Percentiles rank a stretch among this genome's conserved stretches.
These are phyloP conservation scores for Deilephila elpenor DNA, from an alignment of 2,888 invertebrate species.

Conservation along the genomic window DNA sequence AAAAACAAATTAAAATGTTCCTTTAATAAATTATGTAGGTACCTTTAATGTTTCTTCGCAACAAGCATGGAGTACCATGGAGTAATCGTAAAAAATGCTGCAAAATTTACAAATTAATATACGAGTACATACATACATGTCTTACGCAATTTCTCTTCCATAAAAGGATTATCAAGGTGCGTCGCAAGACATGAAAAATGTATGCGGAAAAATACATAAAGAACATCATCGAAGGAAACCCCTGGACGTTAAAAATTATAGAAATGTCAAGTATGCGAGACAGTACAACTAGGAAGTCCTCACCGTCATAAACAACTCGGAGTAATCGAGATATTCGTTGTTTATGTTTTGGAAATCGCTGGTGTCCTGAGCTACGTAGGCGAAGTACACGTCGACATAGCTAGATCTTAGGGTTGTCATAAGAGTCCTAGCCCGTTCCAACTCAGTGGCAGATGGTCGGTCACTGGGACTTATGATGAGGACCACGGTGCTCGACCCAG, in stretches of 20 bases:
- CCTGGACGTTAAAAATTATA: background rate
- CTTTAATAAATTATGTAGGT: background rate
- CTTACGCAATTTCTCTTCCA: background rate
- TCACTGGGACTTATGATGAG: slow-evolving; percentile 81
- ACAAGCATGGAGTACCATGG: too few species aligned
- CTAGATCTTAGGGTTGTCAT: slow-evolving; percentile 73
- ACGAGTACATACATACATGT: background rate
- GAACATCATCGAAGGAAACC: background rate
- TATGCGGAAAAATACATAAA: slow-evolving; percentile 11
- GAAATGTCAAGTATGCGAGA: slow-evolving; percentile 18
- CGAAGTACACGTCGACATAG: slow-evolving; percentile 82
- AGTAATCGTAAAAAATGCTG: too few species aligned
- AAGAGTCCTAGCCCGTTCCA: slow-evolving; percentile 66
- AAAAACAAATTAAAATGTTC: slow-evolving; percentile 20
- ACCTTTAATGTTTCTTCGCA: too few species aligned
- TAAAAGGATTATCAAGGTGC: background rate
- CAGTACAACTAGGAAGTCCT: slow-evolving; percentile 33
- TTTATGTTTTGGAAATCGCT: slow-evolving; percentile 76
- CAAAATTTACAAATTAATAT: background rate
- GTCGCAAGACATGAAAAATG: background rate
- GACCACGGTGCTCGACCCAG: slow-evolving; percentile 78
- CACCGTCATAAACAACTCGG: slow-evolving; percentile 77
- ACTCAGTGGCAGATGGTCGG: slow-evolving; percentile 72
- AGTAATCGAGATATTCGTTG: slow-evolving; percentile 76
- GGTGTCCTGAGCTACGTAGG: slow-evolving; percentile 77